Evolutionary conservation across 2,797 vertebrate genomes (phyloP), one percentile per base, ranked within the genome.

Genomic region (Cyprinella venusta): DNA sequence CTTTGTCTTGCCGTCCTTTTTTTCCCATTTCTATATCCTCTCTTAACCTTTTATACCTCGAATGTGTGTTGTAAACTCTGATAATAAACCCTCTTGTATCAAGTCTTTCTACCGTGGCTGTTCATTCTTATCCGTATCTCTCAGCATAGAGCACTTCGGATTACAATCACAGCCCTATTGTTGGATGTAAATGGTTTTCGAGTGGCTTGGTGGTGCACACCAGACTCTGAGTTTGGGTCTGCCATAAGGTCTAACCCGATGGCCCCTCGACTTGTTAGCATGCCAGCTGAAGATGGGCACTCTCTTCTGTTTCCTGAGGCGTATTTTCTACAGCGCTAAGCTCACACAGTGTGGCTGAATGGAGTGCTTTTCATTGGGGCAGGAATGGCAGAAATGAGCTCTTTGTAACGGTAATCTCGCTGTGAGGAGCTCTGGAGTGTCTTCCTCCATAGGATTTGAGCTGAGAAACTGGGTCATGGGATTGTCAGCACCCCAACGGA

Each of bases 381-480:
- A 67, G 70, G 71, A 80, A 84, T 48, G 19, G 76, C 33, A 50
- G 81, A 85, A 84, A 67, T 79, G 70, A 86, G 88, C 74, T 86
- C 74, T 86, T 83, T 86, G 86, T 88, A 80, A 87, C 84, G 36
- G 77, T 88, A 87, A 89, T 86, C 85, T 86, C 56, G 38, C 70
- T 12, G 26, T 70, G 56, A 81, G 74, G 75, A 86, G 80, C 78
- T 84, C 70, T 83, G 30, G 80, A 87, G 81, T 82, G 82, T 79
- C 84, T 84, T 81, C 75, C 71, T 81, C 68, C 67, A 52, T 64
- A 71, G 72, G 79, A 82, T 81, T 84, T 82, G 78, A 80, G 81
- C 78, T 54, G 40, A 19, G 69, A 86, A 89, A 87, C 68, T 89
- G 88, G 88, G 88, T 89, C 88, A 88, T 78, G 85, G 84, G 79